phyloP scores from a whole-genome alignment of 2,113 vertebrate genomes.

The Stictonetta naevosa region DNA sequence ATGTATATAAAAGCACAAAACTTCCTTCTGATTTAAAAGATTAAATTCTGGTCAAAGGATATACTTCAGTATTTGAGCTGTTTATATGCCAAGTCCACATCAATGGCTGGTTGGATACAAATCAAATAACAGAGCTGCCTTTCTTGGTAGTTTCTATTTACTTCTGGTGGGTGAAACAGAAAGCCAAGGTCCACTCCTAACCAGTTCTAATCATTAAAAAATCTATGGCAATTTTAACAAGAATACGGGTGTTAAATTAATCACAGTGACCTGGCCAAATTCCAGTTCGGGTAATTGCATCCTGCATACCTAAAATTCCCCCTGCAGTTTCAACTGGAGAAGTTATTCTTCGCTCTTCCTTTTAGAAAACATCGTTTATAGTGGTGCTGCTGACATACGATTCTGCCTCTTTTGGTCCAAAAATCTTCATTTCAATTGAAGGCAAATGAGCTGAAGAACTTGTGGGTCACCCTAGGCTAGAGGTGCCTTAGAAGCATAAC shows the following conservation, averaged over 20 bases:
- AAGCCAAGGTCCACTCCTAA: slow-evolving; percentile 17
- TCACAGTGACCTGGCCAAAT: slow-evolving; percentile 52
- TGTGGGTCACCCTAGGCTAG: neutral
- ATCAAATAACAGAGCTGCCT: neutral
- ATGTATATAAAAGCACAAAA: neutral
- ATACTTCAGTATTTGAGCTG: neutral
- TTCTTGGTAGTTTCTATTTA: slow-evolving; percentile 16
- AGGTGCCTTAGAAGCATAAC: neutral
- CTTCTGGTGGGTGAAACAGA: neutral
- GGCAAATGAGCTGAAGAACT: neutral
- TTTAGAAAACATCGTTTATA: neutral
- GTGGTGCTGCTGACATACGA: neutral
- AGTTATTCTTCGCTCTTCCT: neutral
- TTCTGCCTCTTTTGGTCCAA: neutral
- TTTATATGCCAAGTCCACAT: neutral
- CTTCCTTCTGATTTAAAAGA: neutral
- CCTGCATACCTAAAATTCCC: slow-evolving; percentile 54
- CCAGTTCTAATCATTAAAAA: slow-evolving; percentile 36
- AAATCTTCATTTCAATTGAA: neutral
- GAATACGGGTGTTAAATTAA: slow-evolving; percentile 56
- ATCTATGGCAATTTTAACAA: slow-evolving; percentile 58
- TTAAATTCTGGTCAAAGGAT: neutral
- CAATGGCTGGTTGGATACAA: neutral
- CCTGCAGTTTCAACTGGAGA: slow-evolving; percentile 19
- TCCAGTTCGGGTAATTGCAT: slow-evolving; percentile 56